phyloP scores from a whole-genome alignment of 2,797 vertebrate species.

The Phylloscopus collybita region DNA sequence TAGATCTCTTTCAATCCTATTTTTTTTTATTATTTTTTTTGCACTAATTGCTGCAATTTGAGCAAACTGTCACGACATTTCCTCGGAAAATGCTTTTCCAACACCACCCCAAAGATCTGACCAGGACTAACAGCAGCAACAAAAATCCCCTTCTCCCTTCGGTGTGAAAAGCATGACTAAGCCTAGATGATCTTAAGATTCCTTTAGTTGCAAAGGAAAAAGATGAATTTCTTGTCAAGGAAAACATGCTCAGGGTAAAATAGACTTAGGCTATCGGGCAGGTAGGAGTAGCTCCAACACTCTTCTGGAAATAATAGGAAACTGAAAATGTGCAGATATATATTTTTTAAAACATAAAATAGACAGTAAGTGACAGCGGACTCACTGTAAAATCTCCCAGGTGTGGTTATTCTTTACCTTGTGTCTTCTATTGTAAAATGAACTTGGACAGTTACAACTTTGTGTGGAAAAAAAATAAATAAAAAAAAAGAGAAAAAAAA shows the following conservation, averaged over 20 bases:
- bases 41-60: conserved; percentile 22
- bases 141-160: background rate
- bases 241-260: conserved; percentile 68
- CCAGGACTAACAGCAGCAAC: background rate
- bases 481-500: background rate
- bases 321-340: conserved; percentile 51
- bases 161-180: background rate
- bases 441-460: conserved; percentile 72
- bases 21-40: background rate
- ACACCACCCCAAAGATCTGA: background rate
- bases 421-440: conserved; percentile 81
- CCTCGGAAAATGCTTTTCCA: background rate
- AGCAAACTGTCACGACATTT: background rate
- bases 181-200: conserved; percentile 26
- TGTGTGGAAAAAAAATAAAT: conserved; percentile 48
- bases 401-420: conserved; percentile 78
- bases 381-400: conserved; percentile 71
- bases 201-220: conserved; percentile 34
- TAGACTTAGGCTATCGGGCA: conserved; percentile 48
- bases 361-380: conserved; percentile 63
- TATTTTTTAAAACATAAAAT: conserved; percentile 58
- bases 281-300: conserved; percentile 55
- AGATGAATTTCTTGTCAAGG: conserved; percentile 17
- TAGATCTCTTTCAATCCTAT: background rate
- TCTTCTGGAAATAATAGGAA: conserved; percentile 60